Evolutionary conservation across 2,113 vertebrate genomes (phyloP).

Genomic region (Gymnarchus niloticus): DNA sequence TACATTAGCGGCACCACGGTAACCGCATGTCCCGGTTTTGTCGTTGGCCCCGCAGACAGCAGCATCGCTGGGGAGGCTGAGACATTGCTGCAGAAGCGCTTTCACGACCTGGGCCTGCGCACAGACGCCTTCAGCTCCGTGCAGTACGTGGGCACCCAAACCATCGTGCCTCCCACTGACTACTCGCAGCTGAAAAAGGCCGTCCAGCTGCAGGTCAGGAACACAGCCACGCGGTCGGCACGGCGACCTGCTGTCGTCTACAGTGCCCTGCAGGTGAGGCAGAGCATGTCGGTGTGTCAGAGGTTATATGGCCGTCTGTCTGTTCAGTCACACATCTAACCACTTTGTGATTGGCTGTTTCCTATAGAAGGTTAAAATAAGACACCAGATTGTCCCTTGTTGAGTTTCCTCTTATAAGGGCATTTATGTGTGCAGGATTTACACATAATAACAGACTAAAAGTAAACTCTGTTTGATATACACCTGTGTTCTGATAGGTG

Average conservation of each 20-base stretch:
- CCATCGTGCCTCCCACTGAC: conserved; percentile 64
- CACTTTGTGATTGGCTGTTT: neutral
- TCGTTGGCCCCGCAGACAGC: conserved; percentile 42
- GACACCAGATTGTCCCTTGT: too few species aligned
- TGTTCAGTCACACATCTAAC: neutral
- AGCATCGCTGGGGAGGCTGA: conserved; percentile 50
- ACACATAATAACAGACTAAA: neutral
- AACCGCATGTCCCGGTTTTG: neutral
- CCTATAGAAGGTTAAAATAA: too few species aligned
- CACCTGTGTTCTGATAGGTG: neutral
- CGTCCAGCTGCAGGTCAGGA: conserved; percentile 58
- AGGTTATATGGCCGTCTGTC: neutral
- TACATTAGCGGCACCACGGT: neutral
- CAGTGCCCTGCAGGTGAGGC: conserved; percentile 58
- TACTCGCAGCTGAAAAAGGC: conserved; percentile 57
- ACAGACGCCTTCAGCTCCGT: conserved; percentile 72
- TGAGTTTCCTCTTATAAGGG: neutral
- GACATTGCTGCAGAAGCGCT: conserved; percentile 64
- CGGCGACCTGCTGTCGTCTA: conserved; percentile 67
- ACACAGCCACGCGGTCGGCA: conserved; percentile 66
- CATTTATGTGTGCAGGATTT: neutral
- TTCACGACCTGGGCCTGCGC: conserved; percentile 61
- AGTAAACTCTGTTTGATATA: neutral
- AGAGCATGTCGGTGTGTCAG: neutral
- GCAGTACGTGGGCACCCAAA: conserved; percentile 71